Evolutionary conservation across 2,888 invertebrate genomes (phyloP), one percentile per base, ranked within the genome.

Genomic region (Zonitis immaculata): DNA sequence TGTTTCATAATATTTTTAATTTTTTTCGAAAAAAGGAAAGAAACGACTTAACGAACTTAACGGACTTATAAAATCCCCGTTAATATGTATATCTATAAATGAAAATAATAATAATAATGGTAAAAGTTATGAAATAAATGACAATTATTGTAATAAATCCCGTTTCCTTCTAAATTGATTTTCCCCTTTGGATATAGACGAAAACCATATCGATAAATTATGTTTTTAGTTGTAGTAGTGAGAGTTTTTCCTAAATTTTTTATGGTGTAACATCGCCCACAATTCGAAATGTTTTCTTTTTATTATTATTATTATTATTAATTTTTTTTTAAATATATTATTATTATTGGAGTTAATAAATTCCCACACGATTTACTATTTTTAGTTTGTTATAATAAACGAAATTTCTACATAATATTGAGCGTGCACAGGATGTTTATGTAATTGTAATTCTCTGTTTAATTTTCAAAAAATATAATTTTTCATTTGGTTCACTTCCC

Each of bases 371-470:
- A 52, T 48, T 16, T 27, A 56, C 58, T 63, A 62, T 65, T 65
- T 63, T 60, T 60, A 61, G 61, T 59, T 35, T 59, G 53, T 53
- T 59, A 64, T 60, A 64, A 62, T 60, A 61, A 64, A 64, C 61
- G 57, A 62, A 64, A 52, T 56, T 56, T 54, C 50, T 49, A 56
- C 62, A 61, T 58, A 61, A 56, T 58, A 58, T 62, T 57, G 55
- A 52, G 51, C 58, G 59, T 57, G 54, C 56, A 56, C 62, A 61
- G 62, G 64, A 64, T 63, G 64, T 63, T 64, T 64, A 64, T 57
- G 56, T 49, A 56, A 55, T 57, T 55, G 57, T 51, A 58, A 55
- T 51, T 55, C 59, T 49, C 55, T 59, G 57, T 62, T 57, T 60
- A 52, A 53, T 58, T 52, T 56, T 48, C 52, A 63, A 56, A 56